Base-by-base conservation (phyloP, 2,888 invertebrate species). In the Aethes cnicana region DNA sequence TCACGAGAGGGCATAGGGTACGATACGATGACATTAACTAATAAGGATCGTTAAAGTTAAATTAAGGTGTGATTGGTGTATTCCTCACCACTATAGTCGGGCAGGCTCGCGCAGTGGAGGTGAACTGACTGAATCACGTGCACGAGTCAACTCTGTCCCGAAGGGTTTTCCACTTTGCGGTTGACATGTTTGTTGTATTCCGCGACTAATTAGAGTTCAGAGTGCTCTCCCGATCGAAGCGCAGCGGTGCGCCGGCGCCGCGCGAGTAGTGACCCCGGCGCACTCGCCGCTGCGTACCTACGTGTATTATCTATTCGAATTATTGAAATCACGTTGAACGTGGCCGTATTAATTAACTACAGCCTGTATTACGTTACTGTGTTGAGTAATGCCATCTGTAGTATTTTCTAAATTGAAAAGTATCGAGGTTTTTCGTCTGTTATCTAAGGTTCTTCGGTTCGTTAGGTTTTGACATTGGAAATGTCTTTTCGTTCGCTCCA, bases 1-100 rank as follows among this genome's bases (percentile, higher is more conserved):
- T 56, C 46, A 36, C 47, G 30, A 36, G 54, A 50, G 55, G 37
- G 43, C 59, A 57, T 60, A 65, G 59, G 44, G 47, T 52, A 62
- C 63, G 62, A 60, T 56, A 47, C 44, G 50, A 56, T 46, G 37
- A 53, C 30, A 50, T 37, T 25, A 54, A 56, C 46, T 61, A 66
- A 55, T 49, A 57, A 58, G 43, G 57, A 68, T 73, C 68, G 58
- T 83, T 81, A 77, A 73, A 76, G 68, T 61, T 62, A 65, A 72
- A 79, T 81, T 73, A 72, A 61, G 60, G 56, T 52, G 53, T 53
- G 55, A 56, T 61, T 47, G 59, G 57, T 58, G 62, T 57, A 59
- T 57, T 63, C 63, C 80, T 66, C 79, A 82, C 81, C 80, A 72
- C 64, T 62, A n/a, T n/a, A 63, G 64, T 52, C 57, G 56, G 43